Base-by-base conservation (phyloP, 2,113 vertebrate species). In the Brienomyrus longianalis region DNA sequence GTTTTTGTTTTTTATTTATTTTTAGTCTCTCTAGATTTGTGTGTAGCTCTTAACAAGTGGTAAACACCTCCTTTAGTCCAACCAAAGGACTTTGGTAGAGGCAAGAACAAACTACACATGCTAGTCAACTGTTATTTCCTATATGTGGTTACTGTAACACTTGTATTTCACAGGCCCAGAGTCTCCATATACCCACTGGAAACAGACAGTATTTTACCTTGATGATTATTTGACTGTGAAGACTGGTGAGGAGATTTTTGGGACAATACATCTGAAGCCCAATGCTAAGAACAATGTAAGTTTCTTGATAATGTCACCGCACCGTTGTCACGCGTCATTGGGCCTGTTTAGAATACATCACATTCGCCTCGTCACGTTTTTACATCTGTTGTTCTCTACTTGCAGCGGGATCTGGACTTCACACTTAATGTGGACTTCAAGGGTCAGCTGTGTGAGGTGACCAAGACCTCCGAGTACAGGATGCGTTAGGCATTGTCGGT, bases 171-270 rank as follows among this genome's bases (percentile, higher is more conserved):
- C 91, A 98, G 98, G 97, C 89, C 98, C 98, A 0, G 98, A 98
- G 93, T 98, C 98, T 91, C 97, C 98, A 0, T 98, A 98, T 92
- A 98, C 98, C 7, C 98, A 98, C 94, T 98, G 98, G 98, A 98
- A 98, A 94, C 98, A 98, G 92, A 98, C 97, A 0, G 98, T 98
- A 27, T 98, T 98, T 93, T 98, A 98, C 92, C 95, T 98, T 95
- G 97, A 98, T 19, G 98, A 98, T 56, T 98, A 98, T 92, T 94
- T 98, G 92, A 98, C 98, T 0, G 98, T 98, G 23, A 98, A 98
- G 94, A 97, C 96, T 0, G 97, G 98, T 0, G 98, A 98, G 93
- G 98, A 98, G 93, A 97, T 98, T 89, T 97, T 98, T 3, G 97
- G 97, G 90, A 98, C 97, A 90, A 97, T 98, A 52, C 96, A 96